Conservation (phyloP, 2,888 invertebrate genomes). For the Drosophila nr. fundita region DNA sequence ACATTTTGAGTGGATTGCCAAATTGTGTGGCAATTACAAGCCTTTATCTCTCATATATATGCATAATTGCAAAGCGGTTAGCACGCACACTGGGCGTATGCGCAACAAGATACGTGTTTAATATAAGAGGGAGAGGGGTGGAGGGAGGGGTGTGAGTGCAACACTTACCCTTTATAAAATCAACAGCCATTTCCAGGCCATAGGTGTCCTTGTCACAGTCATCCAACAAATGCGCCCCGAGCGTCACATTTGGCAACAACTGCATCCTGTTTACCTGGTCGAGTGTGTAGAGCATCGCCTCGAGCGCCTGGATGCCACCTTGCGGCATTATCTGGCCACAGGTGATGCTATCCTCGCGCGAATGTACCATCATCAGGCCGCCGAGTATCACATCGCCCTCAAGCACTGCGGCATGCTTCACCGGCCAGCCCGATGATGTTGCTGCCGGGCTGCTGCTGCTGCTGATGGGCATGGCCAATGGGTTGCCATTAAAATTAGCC, state of each 20-base stretch:
- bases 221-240: conserved; percentile 95
- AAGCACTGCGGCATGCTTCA: conserved; percentile 93
- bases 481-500: conserved; percentile 2
- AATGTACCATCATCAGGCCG: conserved; percentile 98
- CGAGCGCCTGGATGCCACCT: conserved; percentile 94
- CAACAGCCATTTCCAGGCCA: conserved; percentile 97
- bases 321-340: conserved; percentile 98
- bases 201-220: conserved; percentile 98
- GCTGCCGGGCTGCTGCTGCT: conserved; percentile 2
- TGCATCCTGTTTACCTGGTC: conserved; percentile 90
- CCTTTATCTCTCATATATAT: conserved; percentile 29
- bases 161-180: conserved; percentile 96
- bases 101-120: background rate
- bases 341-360: conserved; percentile 93
- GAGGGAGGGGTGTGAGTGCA: background rate
- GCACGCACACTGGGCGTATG: background rate
- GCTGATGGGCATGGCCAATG: conserved; percentile 9
- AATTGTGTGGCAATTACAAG: no score
- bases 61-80: conserved; percentile 16
- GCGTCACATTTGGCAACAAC: conserved; percentile 90
- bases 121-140: background rate
- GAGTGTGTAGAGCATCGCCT: conserved; percentile 96
- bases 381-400: conserved; percentile 95
- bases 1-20: conserved; percentile 19
- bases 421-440: conserved; percentile 88